phyloP scores from a whole-genome alignment of 2,113 vertebrate species.

The Capreolus pygargus region DNA sequence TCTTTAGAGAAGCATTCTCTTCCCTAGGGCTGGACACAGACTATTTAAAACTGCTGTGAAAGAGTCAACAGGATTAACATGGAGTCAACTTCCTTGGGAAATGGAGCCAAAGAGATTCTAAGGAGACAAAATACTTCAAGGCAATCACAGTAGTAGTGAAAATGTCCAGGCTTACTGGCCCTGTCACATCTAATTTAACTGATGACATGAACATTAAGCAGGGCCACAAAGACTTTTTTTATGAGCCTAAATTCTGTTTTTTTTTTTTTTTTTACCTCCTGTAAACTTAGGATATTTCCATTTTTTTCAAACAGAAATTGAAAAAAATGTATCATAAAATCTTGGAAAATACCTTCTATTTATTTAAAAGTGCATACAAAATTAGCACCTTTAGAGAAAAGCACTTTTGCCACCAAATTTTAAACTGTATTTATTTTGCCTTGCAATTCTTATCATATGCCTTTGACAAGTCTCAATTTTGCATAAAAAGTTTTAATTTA shows the following conservation, averaged over 20 bases:
- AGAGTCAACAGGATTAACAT: slow-evolving; percentile 75
- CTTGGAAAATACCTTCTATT: slow-evolving; percentile 62
- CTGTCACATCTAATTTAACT: slow-evolving; percentile 81
- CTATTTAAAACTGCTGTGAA: slow-evolving; percentile 70
- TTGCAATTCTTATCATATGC: not conserved
- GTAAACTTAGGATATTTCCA: slow-evolving; percentile 60
- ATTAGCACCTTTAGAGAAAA: slow-evolving; percentile 37
- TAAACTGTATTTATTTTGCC: not conserved
- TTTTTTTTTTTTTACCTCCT: slow-evolving; percentile 65
- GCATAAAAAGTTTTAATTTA: slow-evolving; percentile 41
- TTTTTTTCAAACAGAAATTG: slow-evolving; percentile 49
- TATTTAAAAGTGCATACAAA: slow-evolving; percentile 57
- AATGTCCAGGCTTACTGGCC: slow-evolving; percentile 79
- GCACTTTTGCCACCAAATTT: slow-evolving; percentile 20
- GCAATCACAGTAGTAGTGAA: slow-evolving; percentile 73
- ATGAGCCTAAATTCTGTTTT: slow-evolving; percentile 36
- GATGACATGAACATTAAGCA: slow-evolving; percentile 78
- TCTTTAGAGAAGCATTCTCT: not conserved
- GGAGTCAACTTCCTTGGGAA: slow-evolving; percentile 74
- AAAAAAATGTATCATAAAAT: slow-evolving; percentile 72
- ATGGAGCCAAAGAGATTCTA: slow-evolving; percentile 62
- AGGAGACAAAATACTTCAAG: slow-evolving; percentile 79
- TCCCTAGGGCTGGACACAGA: slow-evolving; percentile 28
- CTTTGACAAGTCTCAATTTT: not conserved
- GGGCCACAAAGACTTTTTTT: slow-evolving; percentile 62